Conservation (phyloP, 1,140 invertebrate species). For the Lordiphosa collinella region DNA sequence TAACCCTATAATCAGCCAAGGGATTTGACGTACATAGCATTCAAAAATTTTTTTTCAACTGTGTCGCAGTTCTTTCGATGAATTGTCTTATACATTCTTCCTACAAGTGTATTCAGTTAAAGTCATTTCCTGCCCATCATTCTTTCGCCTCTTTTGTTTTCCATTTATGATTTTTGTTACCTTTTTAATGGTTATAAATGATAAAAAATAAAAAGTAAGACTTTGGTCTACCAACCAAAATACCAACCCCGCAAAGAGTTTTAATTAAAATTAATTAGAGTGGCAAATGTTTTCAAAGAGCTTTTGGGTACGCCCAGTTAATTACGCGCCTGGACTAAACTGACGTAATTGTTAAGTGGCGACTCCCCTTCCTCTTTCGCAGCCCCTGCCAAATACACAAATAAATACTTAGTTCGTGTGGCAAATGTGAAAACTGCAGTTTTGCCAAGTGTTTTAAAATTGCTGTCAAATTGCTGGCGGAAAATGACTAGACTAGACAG, state of each 20-base stretch:
- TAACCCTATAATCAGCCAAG: too few species aligned
- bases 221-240: neutral
- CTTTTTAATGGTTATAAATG: conserved; percentile 27
- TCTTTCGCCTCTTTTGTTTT: neutral
- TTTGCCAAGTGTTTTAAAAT: conserved; percentile 73
- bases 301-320: conserved; percentile 53
- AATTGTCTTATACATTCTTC: too few species aligned
- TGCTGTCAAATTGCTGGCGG: conserved; percentile 46
- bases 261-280: conserved; percentile 68
- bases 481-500: conserved; percentile 35
- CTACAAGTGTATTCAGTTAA: neutral
- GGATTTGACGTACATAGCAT: too few species aligned
- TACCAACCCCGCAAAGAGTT: conserved; percentile 9
- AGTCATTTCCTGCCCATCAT: neutral
- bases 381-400: neutral
- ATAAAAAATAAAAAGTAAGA: conserved; percentile 4
- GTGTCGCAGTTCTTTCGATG: too few species aligned
- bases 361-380: neutral
- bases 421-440: conserved; percentile 69
- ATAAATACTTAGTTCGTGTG: conserved; percentile 24
- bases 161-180: neutral
- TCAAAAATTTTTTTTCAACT: too few species aligned
- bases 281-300: conserved; percentile 32
- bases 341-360: conserved; percentile 50
- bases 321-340: conserved; percentile 48